A percentile compares a stretch with the other conserved stretches of the same genome.
These are phyloP conservation scores for Sicus ferrugineus DNA, from an alignment of 2,888 invertebrate genomes.

Conservation along the genomic window DNA sequence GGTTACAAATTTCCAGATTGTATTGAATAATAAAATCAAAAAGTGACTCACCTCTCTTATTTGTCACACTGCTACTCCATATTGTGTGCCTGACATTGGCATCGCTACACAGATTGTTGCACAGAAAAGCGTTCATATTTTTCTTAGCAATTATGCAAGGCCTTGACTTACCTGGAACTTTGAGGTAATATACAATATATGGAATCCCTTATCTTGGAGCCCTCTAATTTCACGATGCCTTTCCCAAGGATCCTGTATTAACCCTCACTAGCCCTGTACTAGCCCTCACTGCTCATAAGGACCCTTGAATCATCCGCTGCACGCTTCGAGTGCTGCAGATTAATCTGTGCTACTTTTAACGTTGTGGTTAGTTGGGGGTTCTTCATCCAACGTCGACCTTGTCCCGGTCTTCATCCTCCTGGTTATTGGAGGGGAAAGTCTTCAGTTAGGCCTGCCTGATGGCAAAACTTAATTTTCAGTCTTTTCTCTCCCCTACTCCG, in stretches of 20 bases:
- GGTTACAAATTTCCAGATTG: background rate
- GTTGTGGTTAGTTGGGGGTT: background rate
- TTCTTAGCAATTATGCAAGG: slow-evolving; percentile 1
- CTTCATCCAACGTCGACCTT: background rate
- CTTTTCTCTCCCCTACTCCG: background rate
- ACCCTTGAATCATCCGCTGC: background rate
- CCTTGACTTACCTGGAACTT: background rate
- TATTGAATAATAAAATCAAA: slow-evolving; percentile 1
- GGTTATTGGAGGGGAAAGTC: background rate
- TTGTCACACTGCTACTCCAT: background rate
- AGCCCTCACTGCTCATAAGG: background rate
- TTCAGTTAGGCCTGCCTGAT: slow-evolving; percentile 2
- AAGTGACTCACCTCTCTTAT: background rate
- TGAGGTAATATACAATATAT: background rate
- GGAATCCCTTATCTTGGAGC: background rate
- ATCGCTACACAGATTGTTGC: background rate
- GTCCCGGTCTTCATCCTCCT: background rate
- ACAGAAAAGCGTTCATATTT: slow-evolving; percentile 6
- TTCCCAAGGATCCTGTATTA: background rate
- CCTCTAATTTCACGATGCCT: background rate
- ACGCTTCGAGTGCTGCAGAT: background rate
- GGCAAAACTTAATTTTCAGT: background rate
- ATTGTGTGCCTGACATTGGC: slow-evolving; percentile 1
- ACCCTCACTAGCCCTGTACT: background rate
- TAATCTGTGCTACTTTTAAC: background rate